Evolutionary conservation across 1,140 invertebrate genomes (phyloP), one percentile per base, ranked within the genome.

Genomic region (Drosophila nasuta): DNA sequence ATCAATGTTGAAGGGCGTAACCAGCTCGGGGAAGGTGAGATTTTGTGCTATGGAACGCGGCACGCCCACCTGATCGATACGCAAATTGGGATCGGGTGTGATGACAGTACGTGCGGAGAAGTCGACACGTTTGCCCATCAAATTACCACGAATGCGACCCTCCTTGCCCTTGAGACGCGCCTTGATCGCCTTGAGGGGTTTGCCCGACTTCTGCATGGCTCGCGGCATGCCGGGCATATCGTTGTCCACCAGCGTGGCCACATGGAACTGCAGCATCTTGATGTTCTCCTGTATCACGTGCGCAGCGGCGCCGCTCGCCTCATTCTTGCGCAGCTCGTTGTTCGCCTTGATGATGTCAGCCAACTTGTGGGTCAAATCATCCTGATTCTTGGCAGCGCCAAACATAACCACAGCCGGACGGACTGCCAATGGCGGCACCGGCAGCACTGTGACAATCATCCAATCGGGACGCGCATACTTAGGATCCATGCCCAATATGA

Each of bases 61-160:
- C 1, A 99, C 98, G 52, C 99, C 99, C 45, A 99, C 98, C 94
- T 99, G 99, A 93, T 99, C 98, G 90, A 99, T 99, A 69, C 98
- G 95, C 38, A 99, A 94, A 94, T 99, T 99, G 0, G 99, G 99
- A 95, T 99, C 99, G 0, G 99, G 98, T 6, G 99, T 99, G 91
- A 99, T 99, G 75, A 99, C 99, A 90, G 99, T 99, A 93, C 99
- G 96, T 5, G 98, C 99, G 0, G 98, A 99, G 91, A 99, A 99
- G 89, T 99, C 99, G 0, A 99, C 99, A 94, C 99, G 97, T 93
- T 99, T 99, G 67, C 99, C 99, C 99, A 99, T 99, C 78, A 99
- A 95, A 92, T 99, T 99, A 83, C 99, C 99, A 93, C 99, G 94
- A 85, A 99, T 99, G 85, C 99, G 94, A 0, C 99, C 99, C 96